A percentile compares a stretch with the other conserved stretches of the same genome.
phyloP scores from a whole-genome alignment of 2,888 invertebrate genomes.

The Heliothis peltigera region DNA sequence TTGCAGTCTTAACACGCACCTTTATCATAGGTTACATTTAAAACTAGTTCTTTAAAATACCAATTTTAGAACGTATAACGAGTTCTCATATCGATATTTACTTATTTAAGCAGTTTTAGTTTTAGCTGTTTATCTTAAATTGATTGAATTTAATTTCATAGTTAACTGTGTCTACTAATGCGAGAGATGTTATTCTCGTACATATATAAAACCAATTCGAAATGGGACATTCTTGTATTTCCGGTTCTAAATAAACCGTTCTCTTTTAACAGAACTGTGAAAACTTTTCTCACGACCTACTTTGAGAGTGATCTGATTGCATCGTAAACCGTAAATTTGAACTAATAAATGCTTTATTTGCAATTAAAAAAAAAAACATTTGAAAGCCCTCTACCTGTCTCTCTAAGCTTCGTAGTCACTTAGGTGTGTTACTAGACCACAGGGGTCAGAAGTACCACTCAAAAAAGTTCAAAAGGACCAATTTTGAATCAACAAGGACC shows the following conservation, averaged over 20 bases:
- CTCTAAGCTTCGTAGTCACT: not conserved
- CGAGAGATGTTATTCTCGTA: conserved; percentile 17
- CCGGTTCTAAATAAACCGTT: conserved; percentile 40
- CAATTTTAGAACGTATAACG: no score
- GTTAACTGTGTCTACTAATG: not conserved
- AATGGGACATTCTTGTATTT: conserved; percentile 43
- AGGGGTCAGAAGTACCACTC: not conserved
- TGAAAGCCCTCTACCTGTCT: conserved; percentile 1
- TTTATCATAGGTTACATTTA: no score
- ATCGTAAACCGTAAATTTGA: conserved; percentile 35
- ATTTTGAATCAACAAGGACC: conserved; percentile 37
- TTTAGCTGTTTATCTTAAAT: conserved; percentile 4
- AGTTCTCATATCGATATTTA: no score
- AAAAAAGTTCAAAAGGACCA: conserved; percentile 18
- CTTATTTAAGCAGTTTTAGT: no score
- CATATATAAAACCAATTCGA: conserved; percentile 32
- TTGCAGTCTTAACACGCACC: no score
- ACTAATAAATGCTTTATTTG: conserved; percentile 18
- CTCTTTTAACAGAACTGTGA: conserved; percentile 24
- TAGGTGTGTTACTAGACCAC: not conserved
- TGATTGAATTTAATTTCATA: conserved; percentile 10
- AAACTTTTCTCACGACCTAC: conserved; percentile 58
- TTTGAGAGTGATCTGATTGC: conserved; percentile 46
- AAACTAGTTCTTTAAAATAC: no score
- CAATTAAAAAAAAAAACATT: conserved; percentile 1